A percentile compares a stretch with the other conserved stretches of the same genome.
Evolutionary conservation across 2,888 invertebrate species (phyloP).

Genomic region (Nesidiocoris tenuis): DNA sequence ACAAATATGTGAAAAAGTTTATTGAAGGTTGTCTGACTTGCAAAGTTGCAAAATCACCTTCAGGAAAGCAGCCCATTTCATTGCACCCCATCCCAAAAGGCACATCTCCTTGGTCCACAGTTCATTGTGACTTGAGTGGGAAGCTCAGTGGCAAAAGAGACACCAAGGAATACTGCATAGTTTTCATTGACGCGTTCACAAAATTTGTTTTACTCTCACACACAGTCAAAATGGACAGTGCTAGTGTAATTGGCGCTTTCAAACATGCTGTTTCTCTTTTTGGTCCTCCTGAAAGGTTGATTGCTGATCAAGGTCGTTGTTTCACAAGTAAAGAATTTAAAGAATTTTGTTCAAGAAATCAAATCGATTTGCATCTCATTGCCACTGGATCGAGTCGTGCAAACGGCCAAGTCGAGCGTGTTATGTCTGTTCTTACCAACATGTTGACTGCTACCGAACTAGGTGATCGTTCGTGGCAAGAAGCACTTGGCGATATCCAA

Average conservation of each 20-base stretch:
- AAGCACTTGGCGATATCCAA: constrained; percentile 12
- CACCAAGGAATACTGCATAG: constrained; percentile 51
- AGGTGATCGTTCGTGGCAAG: constrained; percentile 25
- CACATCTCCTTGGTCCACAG: constrained; percentile 51
- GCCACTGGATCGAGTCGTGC: constrained; percentile 51
- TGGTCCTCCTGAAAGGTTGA: constrained; percentile 45
- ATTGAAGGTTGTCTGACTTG: constrained; percentile 53
- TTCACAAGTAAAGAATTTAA: constrained; percentile 47
- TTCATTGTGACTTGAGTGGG: constrained; percentile 52
- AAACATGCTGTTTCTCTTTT: constrained; percentile 46
- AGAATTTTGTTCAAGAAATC: constrained; percentile 45
- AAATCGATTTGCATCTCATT: constrained; percentile 49
- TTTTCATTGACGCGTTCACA: constrained; percentile 49
- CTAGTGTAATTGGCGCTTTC: constrained; percentile 46
- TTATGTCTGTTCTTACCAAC: constrained; percentile 23
- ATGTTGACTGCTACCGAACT: constrained; percentile 21
- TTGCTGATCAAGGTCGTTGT: constrained; percentile 43
- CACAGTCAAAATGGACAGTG: constrained; percentile 51
- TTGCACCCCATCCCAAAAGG: constrained; percentile 53
- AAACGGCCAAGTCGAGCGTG: constrained; percentile 48
- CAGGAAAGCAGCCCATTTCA: constrained; percentile 51
- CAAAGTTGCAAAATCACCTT: constrained; percentile 51
- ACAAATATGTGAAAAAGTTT: constrained; percentile 52
- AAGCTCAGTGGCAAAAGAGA: constrained; percentile 51
- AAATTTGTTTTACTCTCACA: constrained; percentile 9